Evolutionary conservation across 1,140 invertebrate genomes (phyloP).

Genomic region (Piezodorus guildinii): DNA sequence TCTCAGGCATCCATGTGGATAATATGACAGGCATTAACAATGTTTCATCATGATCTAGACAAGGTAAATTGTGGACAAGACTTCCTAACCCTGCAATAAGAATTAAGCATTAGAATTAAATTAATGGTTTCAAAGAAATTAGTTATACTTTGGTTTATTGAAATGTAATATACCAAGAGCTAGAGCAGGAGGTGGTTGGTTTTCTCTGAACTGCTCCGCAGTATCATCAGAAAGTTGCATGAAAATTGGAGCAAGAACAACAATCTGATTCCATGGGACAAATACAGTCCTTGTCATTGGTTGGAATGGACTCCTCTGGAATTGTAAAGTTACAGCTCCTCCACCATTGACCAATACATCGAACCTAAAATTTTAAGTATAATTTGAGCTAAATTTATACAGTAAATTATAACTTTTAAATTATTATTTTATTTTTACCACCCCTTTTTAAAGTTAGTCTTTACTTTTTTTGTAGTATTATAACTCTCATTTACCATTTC

Average conservation of each 20-base stretch:
- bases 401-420: no score
- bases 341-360: conserved; percentile 97
- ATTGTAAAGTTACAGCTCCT: conserved; percentile 92
- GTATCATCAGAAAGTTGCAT: conserved; percentile 70
- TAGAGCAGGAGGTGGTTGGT: conserved; percentile 21
- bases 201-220: conserved; percentile 22
- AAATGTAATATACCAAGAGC: conserved; percentile 20
- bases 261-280: conserved; percentile 91
- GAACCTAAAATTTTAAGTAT: conserved; percentile 54
- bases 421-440: no score
- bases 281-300: conserved; percentile 76
- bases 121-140: background rate
- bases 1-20: conserved; percentile 72
- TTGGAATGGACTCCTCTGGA: conserved; percentile 84
- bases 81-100: conserved; percentile 23
- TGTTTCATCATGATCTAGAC: conserved; percentile 76
- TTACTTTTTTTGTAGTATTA: no score
- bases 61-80: conserved; percentile 39
- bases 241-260: conserved; percentile 73
- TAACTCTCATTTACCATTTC: no score
- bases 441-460: no score
- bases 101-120: background rate
- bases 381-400: no score
- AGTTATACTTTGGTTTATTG: background rate
- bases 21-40: conserved; percentile 66